Evolutionary conservation across 2,888 invertebrate genomes (phyloP).

Genomic region (Polydrusus pterygomalis): DNA sequence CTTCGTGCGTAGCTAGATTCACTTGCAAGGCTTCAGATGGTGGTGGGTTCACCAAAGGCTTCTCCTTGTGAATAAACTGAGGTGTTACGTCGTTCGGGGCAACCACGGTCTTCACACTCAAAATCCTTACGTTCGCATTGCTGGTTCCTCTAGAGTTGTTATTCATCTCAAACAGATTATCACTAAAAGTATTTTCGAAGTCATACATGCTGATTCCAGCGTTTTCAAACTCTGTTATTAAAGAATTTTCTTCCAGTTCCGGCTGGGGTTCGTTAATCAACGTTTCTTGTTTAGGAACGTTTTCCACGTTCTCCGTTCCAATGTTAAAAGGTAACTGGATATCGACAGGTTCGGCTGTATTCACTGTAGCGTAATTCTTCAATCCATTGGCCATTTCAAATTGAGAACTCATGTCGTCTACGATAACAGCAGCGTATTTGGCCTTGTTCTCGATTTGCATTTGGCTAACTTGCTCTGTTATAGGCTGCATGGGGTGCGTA

Average conservation of each 20-base stretch:
- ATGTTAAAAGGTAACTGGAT: conserved; percentile 70
- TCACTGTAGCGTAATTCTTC: conserved; percentile 71
- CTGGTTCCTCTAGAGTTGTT: conserved; percentile 22
- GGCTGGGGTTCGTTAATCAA: conserved; percentile 68
- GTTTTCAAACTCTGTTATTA: conserved; percentile 71
- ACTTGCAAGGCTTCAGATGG: conserved; percentile 80
- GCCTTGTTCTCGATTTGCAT: conserved; percentile 57
- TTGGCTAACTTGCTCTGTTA: conserved; percentile 49
- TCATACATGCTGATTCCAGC: conserved; percentile 68
- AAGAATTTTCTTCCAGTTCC: conserved; percentile 69
- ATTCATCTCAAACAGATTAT: conserved; percentile 44
- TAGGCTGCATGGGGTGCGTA: conserved; percentile 49
- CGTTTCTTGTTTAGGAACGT: conserved; percentile 66
- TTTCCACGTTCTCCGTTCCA: conserved; percentile 70
- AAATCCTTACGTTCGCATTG: conserved; percentile 43
- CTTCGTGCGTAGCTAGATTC: conserved; percentile 84
- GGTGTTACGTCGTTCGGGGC: conserved; percentile 35
- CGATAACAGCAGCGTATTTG: conserved; percentile 68
- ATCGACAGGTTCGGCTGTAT: conserved; percentile 70
- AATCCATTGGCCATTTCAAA: conserved; percentile 70
- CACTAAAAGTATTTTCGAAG: conserved; percentile 53
- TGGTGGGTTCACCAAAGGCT: conserved; percentile 18
- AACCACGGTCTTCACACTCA: conserved; percentile 50
- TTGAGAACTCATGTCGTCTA: conserved; percentile 63
- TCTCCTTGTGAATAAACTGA: conserved; percentile 37